Conservation (phyloP, 2,888 invertebrate species). For the Mantis religiosa region DNA sequence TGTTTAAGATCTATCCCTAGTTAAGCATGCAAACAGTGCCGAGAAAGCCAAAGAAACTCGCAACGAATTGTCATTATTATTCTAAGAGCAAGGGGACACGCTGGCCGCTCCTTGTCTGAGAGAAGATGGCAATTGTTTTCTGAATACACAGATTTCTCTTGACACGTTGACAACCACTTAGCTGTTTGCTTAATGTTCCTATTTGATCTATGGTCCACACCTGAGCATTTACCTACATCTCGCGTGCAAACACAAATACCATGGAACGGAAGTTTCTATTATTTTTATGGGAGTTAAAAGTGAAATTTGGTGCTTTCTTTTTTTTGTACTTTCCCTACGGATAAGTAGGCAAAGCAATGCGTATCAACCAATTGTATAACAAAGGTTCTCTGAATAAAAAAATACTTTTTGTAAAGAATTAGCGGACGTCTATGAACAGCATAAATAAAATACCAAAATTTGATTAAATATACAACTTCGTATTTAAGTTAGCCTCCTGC, state of each 20-base stretch:
- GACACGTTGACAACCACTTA: neutral
- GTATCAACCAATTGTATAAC: too few relatives aligned
- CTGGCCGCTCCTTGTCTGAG: neutral
- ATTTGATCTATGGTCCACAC: neutral
- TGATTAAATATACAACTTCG: too few relatives aligned
- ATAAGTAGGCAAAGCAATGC: too few relatives aligned
- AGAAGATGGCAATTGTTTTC: neutral
- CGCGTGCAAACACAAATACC: neutral
- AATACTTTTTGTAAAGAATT: too few relatives aligned
- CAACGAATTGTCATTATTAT: neutral
- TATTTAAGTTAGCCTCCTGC: too few relatives aligned
- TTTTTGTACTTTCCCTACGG: too few relatives aligned
- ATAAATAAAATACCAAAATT: too few relatives aligned
- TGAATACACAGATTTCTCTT: neutral
- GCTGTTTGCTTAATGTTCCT: neutral
- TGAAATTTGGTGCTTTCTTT: too few relatives aligned
- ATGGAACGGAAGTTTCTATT: neutral
- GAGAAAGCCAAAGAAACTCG: neutral
- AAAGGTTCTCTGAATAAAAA: too few relatives aligned
- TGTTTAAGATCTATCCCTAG: neutral
- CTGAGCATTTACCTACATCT: neutral
- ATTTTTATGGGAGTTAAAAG: too few relatives aligned
- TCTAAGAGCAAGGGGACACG: neutral
- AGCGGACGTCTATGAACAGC: too few relatives aligned
- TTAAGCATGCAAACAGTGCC: neutral